Evolutionary conservation across 92 coral and sea anemone species (phyloP).

Genomic region (Porites evermanni): DNA sequence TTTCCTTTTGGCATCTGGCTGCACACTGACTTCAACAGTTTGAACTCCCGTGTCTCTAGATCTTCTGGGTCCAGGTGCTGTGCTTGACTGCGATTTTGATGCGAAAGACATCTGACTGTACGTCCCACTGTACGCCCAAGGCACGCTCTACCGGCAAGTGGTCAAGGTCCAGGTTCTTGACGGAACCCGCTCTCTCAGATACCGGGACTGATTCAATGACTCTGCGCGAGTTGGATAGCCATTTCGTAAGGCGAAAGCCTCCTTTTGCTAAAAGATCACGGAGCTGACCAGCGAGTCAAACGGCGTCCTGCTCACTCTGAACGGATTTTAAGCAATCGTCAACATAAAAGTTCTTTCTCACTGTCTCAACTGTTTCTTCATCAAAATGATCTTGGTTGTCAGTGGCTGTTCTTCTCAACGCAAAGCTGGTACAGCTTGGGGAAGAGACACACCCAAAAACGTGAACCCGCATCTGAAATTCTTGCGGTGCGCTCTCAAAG

Average conservation of each 20-base stretch:
- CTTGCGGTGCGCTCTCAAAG: too few relatives aligned
- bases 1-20: too few relatives aligned
- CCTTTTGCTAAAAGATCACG: background rate
- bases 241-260: slow-evolving; percentile 12
- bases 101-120: background rate
- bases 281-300: background rate
- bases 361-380: slow-evolving; percentile 8
- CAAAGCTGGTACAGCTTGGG: slow-evolving; percentile 11
- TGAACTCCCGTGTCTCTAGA: too few relatives aligned
- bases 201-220: slow-evolving; percentile 18
- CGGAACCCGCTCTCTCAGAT: slow-evolving; percentile 24
- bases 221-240: background rate
- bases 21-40: too few relatives aligned
- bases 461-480: too few relatives aligned
- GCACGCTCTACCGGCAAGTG: slow-evolving; percentile 11
- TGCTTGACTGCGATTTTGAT: background rate
- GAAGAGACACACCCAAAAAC: slow-evolving; percentile 8
- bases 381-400: slow-evolving; percentile 16
- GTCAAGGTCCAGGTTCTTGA: slow-evolving; percentile 7
- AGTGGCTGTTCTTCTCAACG: slow-evolving; percentile 4
- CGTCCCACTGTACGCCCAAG: slow-evolving; percentile 24
- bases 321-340: slow-evolving; percentile 15
- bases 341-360: slow-evolving; percentile 9
- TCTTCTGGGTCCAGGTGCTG: background rate
- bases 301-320: background rate